Evolutionary conservation across 2,888 invertebrate species (phyloP), one percentile per base, ranked within the genome.

Genomic region (Galerucella nymphaeae): DNA sequence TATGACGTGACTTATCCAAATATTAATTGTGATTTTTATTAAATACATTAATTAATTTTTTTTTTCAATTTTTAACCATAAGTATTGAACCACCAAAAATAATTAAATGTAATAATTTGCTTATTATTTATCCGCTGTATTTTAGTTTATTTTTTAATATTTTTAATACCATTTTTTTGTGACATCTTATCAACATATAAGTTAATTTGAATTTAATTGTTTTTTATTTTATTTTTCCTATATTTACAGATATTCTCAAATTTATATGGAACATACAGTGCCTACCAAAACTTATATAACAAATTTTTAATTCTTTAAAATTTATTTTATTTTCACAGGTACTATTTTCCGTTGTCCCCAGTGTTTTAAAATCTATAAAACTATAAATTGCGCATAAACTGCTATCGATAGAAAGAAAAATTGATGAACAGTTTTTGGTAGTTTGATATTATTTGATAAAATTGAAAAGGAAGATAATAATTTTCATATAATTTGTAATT

Each of bases 361-460:
- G 58, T 88, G 87, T 66, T 83, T 83, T 11, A 86, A 85, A 75
- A 79, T 75, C 41, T 88, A 88, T 79, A 86, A 85, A 69, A 85
- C 87, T 84, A 8, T n/a, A n/a, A 68, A 72, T 42, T 72, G n/a
- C n/a, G n/a, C n/a, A n/a, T n/a, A n/a, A n/a, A n/a, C n/a, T n/a
- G n/a, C n/a, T n/a, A n/a, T n/a, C n/a, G n/a, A n/a, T n/a, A n/a
- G n/a, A n/a, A n/a, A n/a, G n/a, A n/a, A n/a, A n/a, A n/a, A n/a
- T n/a, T n/a, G n/a, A n/a, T n/a, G n/a, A n/a, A n/a, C n/a, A n/a
- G n/a, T n/a, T n/a, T n/a, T n/a, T n/a, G n/a, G n/a, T n/a, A n/a
- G n/a, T n/a, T n/a, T n/a, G n/a, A n/a, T n/a, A n/a, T n/a, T n/a
- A n/a, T n/a, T n/a, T n/a, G n/a, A n/a, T n/a, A n/a, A n/a, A 30